phyloP scores from a whole-genome alignment of 2,888 invertebrate species.

The Ormyrus labotus region DNA sequence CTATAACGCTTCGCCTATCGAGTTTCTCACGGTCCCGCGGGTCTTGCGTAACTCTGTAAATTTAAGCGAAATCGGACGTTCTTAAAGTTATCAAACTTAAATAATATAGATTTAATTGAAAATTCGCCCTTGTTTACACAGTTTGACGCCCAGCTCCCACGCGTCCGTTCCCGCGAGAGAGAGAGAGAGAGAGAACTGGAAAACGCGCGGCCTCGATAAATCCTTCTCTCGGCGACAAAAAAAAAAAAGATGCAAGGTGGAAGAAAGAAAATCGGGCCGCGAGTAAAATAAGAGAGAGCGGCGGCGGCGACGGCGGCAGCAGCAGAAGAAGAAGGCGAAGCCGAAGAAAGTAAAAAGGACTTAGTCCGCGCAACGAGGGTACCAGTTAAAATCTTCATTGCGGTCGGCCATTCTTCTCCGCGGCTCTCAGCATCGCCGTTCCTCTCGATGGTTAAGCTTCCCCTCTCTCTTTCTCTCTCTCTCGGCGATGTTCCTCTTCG shows the following conservation, averaged over 20 bases:
- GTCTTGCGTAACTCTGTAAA: too few relatives aligned
- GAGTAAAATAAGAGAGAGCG: constrained; percentile 45
- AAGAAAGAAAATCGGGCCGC: constrained; percentile 16
- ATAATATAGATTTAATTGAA: too few relatives aligned
- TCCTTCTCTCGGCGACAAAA: constrained; percentile 37
- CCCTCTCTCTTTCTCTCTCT: constrained; percentile 51
- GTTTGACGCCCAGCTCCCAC: neutral
- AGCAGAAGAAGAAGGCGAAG: constrained; percentile 48
- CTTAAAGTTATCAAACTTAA: too few relatives aligned
- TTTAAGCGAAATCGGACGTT: too few relatives aligned
- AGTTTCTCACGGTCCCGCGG: neutral
- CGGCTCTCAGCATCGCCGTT: constrained; percentile 46
- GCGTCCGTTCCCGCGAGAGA: too few relatives aligned
- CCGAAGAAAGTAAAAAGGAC: constrained; percentile 58
- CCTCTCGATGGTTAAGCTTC: constrained; percentile 53
- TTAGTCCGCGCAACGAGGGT: constrained; percentile 62
- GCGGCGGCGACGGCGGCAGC: constrained; percentile 7
- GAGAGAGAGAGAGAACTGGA: constrained; percentile 5
- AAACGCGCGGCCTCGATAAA: constrained; percentile 55
- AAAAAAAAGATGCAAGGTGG: constrained; percentile 10
- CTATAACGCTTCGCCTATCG: neutral
- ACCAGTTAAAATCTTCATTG: constrained; percentile 74
- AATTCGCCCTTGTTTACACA: constrained; percentile 2
- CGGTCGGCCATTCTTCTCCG: constrained; percentile 71
- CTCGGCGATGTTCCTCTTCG: constrained; percentile 51